Base-by-base conservation (phyloP, 64 coral and sea anemone species). In the Platygyra sinensis region DNA sequence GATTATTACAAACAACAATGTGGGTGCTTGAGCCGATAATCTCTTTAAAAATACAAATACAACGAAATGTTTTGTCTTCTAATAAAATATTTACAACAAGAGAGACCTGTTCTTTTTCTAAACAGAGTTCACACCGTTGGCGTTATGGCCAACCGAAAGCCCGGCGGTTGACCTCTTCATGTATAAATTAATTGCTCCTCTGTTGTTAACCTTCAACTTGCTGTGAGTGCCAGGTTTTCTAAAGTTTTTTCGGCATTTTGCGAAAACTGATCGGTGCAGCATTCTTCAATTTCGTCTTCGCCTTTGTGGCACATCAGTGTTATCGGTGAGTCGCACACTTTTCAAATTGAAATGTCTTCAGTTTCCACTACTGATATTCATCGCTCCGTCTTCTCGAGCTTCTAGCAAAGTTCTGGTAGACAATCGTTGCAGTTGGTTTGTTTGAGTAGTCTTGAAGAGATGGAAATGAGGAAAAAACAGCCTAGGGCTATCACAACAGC, bases 391-490 rank as follows among this genome's bases (percentile, higher is more conserved):
- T 5, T 25, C 3, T 25, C 8, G 20, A 69, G 25, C 5, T 61
- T 17, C 52, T 80, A 60, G 28, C 78, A 80, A 65, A 83, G 80
- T 83, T 62, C 60, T 33, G 20, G 4, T 16, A 30, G 15, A 71
- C 22, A 72, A 52, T 42, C 9, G 13, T 16, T 25, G 80, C 80
- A 9, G 17, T 24, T 67, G 20, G 28, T 85, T 25, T 71, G 32
- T 5, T 71, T 85, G 0, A 85, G 81, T 13, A 69, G 51, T 85
- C 63, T 85, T 69, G 81, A 85, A 5, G 81, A 85, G 20, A 72
- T 42, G 24, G 81, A 69, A 7, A 85, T 38, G 1, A 85, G 62
- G 38, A 85, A 29, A 71, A 85, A 85, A 85, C 81, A 71, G n/a
- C 32, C 81, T 36, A 85, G 7, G 0, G 52, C 39, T 25, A 85